phyloP scores from a whole-genome alignment of 2,113 vertebrate genomes.

The Oenanthe melanoleuca region DNA sequence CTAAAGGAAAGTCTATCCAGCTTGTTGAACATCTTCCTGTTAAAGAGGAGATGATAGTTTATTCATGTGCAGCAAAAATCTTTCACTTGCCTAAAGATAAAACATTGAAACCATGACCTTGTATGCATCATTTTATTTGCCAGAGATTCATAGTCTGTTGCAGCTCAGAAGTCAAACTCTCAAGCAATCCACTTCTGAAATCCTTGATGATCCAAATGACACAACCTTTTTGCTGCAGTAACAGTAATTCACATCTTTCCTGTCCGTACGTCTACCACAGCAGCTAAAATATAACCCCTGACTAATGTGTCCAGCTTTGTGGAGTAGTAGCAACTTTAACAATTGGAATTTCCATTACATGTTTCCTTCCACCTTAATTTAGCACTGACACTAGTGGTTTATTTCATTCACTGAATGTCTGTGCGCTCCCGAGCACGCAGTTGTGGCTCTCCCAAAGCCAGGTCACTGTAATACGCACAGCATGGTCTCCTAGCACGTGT shows the following conservation, averaged over 20 bases:
- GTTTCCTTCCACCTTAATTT: slow-evolving; percentile 40
- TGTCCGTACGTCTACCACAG: not conserved
- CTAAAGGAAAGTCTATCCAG: not conserved
- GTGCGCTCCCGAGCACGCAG: not conserved
- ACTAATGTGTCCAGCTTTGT: not conserved
- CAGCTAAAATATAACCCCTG: not conserved
- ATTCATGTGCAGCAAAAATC: not conserved
- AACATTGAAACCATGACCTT: not conserved
- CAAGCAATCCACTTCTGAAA: not conserved
- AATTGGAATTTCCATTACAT: slow-evolving; percentile 57
- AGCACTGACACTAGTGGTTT: not conserved
- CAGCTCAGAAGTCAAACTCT: not conserved
- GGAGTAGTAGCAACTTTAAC: not conserved
- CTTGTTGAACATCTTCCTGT: not conserved
- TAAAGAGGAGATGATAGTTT: not conserved
- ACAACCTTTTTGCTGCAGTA: not conserved
- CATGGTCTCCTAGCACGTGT: not conserved
- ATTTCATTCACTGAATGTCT: not conserved
- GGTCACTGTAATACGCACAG: not conserved
- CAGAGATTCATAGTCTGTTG: not conserved
- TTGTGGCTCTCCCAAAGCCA: not conserved
- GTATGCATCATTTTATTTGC: not conserved
- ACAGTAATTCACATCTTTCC: not conserved
- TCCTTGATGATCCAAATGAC: not conserved
- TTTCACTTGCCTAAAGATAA: not conserved